Percentiles rank a stretch among this genome's conserved stretches.
Evolutionary conservation across 2,113 vertebrate genomes (phyloP).

Genomic region (Malurus alboscapulatus): DNA sequence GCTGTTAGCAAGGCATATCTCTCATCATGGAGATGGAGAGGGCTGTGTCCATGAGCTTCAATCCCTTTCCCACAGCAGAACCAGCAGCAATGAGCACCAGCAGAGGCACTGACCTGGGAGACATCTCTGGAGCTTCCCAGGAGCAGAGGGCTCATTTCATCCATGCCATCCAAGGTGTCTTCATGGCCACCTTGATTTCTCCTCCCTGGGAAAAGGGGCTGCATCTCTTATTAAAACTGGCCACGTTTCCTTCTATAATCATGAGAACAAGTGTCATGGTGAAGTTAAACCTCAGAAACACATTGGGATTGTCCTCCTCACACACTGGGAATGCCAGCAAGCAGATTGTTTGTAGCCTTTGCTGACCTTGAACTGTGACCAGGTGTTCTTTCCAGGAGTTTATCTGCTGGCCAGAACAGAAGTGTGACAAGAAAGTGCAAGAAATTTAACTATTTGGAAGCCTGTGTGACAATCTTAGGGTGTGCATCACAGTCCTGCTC

Average conservation of each 20-base stretch:
- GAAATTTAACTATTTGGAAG: background rate
- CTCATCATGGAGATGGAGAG: background rate
- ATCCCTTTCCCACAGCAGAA: background rate
- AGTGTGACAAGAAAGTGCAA: background rate
- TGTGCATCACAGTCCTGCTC: background rate
- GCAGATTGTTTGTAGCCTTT: background rate
- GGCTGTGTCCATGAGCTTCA: background rate
- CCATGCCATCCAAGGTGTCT: background rate
- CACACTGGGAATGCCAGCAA: background rate
- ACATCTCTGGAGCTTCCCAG: background rate
- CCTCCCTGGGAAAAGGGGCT: background rate
- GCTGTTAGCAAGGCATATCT: background rate
- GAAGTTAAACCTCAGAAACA: background rate
- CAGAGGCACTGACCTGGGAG: fast-evolving
- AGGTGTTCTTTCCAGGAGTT: background rate
- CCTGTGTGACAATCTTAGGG: background rate
- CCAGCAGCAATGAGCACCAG: background rate
- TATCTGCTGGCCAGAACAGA: background rate
- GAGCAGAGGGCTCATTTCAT: background rate
- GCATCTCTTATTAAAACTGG: background rate
- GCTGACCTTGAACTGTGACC: background rate
- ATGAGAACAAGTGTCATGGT: fast-evolving
- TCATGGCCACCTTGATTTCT: background rate
- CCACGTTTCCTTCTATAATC: background rate
- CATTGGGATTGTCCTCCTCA: fast-evolving